These are phyloP conservation scores for Artibeus jamaicensis DNA, from an alignment of 2,797 vertebrate genomes.

Conservation along the genomic window DNA sequence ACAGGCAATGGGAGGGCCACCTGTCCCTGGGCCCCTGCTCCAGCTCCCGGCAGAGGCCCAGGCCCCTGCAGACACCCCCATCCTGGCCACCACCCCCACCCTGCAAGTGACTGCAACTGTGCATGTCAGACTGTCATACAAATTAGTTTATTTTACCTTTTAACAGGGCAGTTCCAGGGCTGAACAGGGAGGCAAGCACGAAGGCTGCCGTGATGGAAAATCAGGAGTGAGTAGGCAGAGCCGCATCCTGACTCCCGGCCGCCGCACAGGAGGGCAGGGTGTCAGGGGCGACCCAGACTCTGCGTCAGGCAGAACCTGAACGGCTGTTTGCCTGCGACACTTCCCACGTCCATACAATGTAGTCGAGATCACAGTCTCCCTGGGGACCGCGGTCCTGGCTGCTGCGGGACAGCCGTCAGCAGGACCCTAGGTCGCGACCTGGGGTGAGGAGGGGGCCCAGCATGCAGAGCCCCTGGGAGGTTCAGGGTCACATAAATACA, in stretches of 20 bases:
- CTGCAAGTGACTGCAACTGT: not conserved
- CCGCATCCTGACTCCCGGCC: not conserved
- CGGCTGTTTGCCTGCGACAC: slow-evolving; percentile 8
- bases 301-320: fast-evolving
- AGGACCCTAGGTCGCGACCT: not conserved
- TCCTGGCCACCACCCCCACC: not conserved
- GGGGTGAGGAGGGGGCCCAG: not conserved
- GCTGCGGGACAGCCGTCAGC: not conserved
- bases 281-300: not conserved
- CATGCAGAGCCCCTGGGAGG: not conserved
- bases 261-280: not conserved
- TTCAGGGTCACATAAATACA: slow-evolving; percentile 37
- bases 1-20: not conserved
- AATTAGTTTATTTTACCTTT: slow-evolving; percentile 67
- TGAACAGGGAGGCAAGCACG: not conserved
- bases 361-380: slow-evolving; percentile 18
- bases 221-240: not conserved
- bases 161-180: not conserved
- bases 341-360: not conserved
- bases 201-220: not conserved
- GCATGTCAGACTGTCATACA: not conserved
- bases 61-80: not conserved
- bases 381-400: not conserved
- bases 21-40: not conserved
- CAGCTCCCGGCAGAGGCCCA: fast-evolving